Evolutionary conservation across 2,888 invertebrate species (phyloP), one percentile per base, ranked within the genome.

Genomic region (Platypus cylindrus): DNA sequence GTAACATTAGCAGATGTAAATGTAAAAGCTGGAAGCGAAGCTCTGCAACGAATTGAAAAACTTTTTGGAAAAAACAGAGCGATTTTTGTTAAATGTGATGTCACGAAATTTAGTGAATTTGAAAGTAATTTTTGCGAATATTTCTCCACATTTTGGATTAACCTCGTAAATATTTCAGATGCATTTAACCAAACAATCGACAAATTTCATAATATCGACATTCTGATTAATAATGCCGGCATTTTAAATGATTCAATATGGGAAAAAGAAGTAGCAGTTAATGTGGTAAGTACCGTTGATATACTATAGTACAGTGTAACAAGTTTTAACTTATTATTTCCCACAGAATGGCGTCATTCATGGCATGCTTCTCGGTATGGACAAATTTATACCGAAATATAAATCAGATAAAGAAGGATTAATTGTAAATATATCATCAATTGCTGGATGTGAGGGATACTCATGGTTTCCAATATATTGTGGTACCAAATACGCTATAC

Each of bases 211-310:
- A 34, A 47, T 29, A 28, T 48, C 14, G 50, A 50, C 36, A 48
- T 50, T 22, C 34, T 50, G 8, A 41, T 50, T 4, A 50, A 50
- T 29, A 48, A 48, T 24, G 50, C 50, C 24, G 50, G 50, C n/a
- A 44, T 50, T 16, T 22, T 48, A 22, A 41, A 50, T 24, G 50
- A 50, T 33, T 15, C 43, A 2, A 24, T 40, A 13, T 50, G 48
- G 48, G 40, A 49, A 36, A 41, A 40, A 24, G 38, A 48, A 39
- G 40, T 49, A 27, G 33, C 36, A 12, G 41, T 49, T n/a, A 50
- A 50, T 34, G 28, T 46, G 36, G 52, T 47, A 44, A 45, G 45
- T 41, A 36, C 20, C 5, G 9, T 5, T 20, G 20, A 20, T 20
- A 9, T 5, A 9, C 9, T 5, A 20, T 9, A n/a, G n/a, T n/a